Base-by-base conservation (phyloP, 2,797 vertebrate species). In the Poeciliopsis gracilis region DNA sequence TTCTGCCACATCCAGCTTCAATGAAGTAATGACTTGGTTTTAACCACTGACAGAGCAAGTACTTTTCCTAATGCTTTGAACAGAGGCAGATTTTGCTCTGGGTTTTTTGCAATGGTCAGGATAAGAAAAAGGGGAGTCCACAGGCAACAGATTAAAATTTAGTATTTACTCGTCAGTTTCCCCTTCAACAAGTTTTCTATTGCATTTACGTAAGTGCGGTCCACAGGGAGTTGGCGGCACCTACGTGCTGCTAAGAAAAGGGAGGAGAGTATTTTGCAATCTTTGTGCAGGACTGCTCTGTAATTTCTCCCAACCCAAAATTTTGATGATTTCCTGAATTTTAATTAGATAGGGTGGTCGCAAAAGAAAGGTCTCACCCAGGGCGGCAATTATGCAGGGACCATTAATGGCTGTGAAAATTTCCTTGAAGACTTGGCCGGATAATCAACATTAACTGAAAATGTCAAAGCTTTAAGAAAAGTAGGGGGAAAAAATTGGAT, bases 381-480 rank as follows among this genome's bases (percentile, higher is more conserved):
- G 25, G 25, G 53, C n/a, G 25, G 53, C 57, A 59, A 36, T 63
- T 63, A 36, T 10, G 30, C 2, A 8, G 36, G 16, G 30, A 36
- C 28, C 30, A 63, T 63, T 36, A 36, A 36, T 20, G 59, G 15
- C 28, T 63, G 30, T 30, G 51, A 30, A 55, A 11, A 16, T 49
- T 36, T 77, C n/a, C 36, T 77, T 18, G 9, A 43, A 55, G 49
- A 30, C 36, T 51, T 41, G 46, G 41, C 12, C 15, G 30, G 28
- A 43, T 41, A 67, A 55, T 77, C 63, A 77, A 55, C 2, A n/a
- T 70, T 55, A 12, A 55, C 36, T 28, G 28, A 77, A 76, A 66
- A 13, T 16, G 11, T 41, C 51, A 51, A 77, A 67, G 33, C 33
- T 12, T 57, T 36, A 51, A 28, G 25, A 18, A 69, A 69, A 7